phyloP scores from a whole-genome alignment of 1,140 invertebrate genomes.

The Mizuhopecten yessoensis region DNA sequence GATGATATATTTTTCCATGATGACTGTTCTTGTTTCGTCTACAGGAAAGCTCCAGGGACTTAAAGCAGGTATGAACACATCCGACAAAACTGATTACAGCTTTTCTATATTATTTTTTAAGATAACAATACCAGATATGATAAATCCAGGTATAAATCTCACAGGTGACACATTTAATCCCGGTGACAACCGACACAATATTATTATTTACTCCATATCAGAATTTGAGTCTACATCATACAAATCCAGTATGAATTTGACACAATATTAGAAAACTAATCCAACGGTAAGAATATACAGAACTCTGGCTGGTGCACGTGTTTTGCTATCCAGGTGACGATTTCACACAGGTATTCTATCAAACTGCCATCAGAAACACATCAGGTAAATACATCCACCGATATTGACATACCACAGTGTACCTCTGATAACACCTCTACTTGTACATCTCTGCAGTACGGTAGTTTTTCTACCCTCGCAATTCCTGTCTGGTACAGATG shows the following conservation, averaged over 20 bases:
- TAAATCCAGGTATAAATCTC: neutral
- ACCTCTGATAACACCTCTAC: neutral
- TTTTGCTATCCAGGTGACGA: neutral
- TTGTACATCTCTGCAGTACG: neutral
- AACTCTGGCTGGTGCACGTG: neutral
- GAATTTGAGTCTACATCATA: neutral
- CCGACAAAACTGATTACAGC: neutral
- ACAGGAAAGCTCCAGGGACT: neutral
- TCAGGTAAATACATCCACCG: neutral
- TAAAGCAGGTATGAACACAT: neutral
- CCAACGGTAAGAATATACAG: neutral
- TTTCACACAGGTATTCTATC: conserved; percentile 38
- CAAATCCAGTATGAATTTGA: neutral
- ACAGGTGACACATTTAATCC: no score
- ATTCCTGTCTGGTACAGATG: neutral
- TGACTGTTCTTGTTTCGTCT: neutral
- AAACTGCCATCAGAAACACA: neutral
- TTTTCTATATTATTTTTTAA: neutral
- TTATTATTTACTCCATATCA: neutral
- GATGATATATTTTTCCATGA: conserved; percentile 5
- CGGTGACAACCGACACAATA: no score
- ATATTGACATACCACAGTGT: neutral
- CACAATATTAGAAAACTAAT: neutral
- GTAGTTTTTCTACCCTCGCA: no score
- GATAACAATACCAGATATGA: neutral